Base-by-base conservation (phyloP, 2,888 invertebrate species). In the Aporophyla lueneburgensis region DNA sequence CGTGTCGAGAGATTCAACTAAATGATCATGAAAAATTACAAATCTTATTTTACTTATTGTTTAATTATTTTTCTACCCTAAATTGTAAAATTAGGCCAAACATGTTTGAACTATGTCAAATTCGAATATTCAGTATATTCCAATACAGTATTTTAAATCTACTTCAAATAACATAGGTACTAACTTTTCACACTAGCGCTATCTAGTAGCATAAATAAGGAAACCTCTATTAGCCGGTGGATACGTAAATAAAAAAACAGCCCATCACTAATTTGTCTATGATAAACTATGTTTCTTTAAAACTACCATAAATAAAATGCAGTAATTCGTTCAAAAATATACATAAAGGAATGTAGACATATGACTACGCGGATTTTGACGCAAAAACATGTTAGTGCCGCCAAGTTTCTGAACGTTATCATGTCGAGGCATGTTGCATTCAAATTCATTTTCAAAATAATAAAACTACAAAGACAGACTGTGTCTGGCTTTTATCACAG, bases 251-350 rank as follows among this genome's bases (percentile, higher is more conserved):
- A 78, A 86, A 91, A 93, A 93, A 94, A 94, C 95, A 95, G 95
- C 95, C 95, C 95, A 93, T 93, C 87, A 91, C 95, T 95, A 95
- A 91, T 88, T 92, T 90, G 89, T 93, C 94, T 94, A 94, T 93
- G 91, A 91, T 87, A 86, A 86, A 87, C 82, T 88, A 92, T 93
- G 91, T 91, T 89, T 89, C 33, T 91, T 87, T 85, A 78, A 74
- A 86, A 87, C 83, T 77, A 88, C 89, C 92, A 94, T 94, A 91
- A 93, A 93, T 92, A 91, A 92, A 93, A 94, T 93, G 93, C 92
- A 92, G 83, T 89, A 89, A 89, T 89, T 91, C 88, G 81, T 93
- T 91, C 92, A 92, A 91, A 92, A 91, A 92, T 88, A 86, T 88
- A 88, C 79, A 88, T 76, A 90, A 91, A 91, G 95, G 95, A 95